Evolutionary conservation across 2,797 vertebrate genomes (phyloP).

Genomic region (Florisuga fusca): DNA sequence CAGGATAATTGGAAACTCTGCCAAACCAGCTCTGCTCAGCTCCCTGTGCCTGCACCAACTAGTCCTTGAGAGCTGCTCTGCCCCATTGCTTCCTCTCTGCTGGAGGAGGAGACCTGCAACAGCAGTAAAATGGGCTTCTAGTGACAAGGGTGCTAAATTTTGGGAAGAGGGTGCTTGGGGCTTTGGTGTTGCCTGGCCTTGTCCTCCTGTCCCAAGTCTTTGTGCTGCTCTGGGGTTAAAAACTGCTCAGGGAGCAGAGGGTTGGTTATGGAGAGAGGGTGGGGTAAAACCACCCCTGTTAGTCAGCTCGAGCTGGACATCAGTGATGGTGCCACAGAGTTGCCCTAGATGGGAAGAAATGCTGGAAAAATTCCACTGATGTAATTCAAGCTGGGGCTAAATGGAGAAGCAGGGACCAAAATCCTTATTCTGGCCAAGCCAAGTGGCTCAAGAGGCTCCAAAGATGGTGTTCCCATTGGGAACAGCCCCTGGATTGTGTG

Average conservation of each 20-base stretch:
- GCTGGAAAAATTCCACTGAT: not conserved
- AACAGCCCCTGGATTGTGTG: not conserved
- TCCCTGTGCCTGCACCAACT: not conserved
- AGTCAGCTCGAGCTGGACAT: not conserved
- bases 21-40: not conserved
- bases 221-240: not conserved
- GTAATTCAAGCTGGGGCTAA: not conserved
- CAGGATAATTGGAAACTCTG: not conserved
- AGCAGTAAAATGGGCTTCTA: not conserved
- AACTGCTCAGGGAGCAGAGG: not conserved
- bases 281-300: accelerated
- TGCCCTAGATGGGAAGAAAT: not conserved
- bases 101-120: not conserved
- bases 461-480: not conserved
- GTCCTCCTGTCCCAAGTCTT: accelerated
- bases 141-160: not conserved
- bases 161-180: accelerated
- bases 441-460: not conserved
- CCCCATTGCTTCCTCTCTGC: accelerated
- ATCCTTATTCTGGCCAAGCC: not conserved
- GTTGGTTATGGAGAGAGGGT: accelerated
- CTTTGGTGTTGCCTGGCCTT: accelerated
- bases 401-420: not conserved
- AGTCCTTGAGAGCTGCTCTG: not conserved
- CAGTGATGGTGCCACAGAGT: not conserved